phyloP scores from a whole-genome alignment of 2,113 vertebrate genomes.

The Chloebia gouldiae region DNA sequence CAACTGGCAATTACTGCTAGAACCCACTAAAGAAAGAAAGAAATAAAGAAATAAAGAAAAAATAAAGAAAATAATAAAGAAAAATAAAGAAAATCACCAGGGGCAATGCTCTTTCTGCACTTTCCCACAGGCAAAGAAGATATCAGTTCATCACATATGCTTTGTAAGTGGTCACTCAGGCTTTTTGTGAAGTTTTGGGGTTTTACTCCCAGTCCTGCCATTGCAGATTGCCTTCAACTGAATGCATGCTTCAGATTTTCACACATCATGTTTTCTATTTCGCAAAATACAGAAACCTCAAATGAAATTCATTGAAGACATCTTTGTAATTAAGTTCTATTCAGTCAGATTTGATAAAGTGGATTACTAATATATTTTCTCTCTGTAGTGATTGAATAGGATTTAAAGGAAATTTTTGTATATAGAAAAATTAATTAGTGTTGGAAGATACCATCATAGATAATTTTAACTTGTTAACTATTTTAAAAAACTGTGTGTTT shows the following conservation, averaged over 20 bases:
- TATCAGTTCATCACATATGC: not conserved
- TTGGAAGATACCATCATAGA: not conserved
- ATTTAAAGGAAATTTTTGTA: not conserved
- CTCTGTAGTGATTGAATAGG: not conserved
- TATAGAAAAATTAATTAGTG: not conserved
- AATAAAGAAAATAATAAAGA: not conserved
- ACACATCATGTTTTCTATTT: not conserved
- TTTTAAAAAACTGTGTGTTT: not conserved
- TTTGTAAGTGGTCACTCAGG: not conserved
- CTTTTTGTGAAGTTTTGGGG: not conserved
- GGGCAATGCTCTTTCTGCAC: not conserved
- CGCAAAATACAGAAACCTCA: not conserved
- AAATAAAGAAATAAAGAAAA: too few species aligned
- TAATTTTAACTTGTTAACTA: not conserved
- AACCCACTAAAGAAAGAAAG: too few species aligned
- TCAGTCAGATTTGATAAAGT: constrained; percentile 3
- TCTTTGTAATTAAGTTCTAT: not conserved
- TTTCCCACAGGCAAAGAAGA: not conserved
- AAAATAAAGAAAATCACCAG: not conserved
- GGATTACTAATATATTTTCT: not conserved
- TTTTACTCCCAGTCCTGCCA: not conserved
- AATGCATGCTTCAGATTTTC: not conserved
- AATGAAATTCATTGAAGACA: not conserved
- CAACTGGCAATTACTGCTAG: not conserved
- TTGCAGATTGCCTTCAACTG: not conserved